phyloP scores from a whole-genome alignment of 2,113 vertebrate species.

The Sula dactylatra region DNA sequence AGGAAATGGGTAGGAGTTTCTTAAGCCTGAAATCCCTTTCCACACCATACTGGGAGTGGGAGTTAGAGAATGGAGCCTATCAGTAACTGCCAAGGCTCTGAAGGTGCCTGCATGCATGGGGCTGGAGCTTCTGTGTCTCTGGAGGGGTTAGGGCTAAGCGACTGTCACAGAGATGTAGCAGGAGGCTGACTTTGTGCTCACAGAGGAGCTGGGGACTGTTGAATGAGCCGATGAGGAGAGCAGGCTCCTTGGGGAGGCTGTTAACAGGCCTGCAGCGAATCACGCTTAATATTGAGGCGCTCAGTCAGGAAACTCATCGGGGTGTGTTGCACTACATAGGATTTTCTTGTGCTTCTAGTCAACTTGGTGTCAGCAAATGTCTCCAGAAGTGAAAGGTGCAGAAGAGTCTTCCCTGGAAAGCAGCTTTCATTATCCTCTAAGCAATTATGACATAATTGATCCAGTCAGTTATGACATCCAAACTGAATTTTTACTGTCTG shows the following conservation, averaged over 20 bases:
- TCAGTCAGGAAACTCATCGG: fast-evolving
- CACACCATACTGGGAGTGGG: fast-evolving
- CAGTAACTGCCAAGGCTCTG: background rate
- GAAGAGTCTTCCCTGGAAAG: background rate
- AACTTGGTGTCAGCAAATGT: background rate
- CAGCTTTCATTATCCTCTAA: background rate
- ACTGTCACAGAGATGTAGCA: fast-evolving
- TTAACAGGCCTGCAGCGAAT: background rate
- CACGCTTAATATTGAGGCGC: background rate
- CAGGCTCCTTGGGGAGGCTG: background rate
- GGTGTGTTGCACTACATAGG: background rate
- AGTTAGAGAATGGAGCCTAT: background rate
- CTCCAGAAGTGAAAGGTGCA: background rate
- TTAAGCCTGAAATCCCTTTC: background rate
- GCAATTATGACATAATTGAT: background rate
- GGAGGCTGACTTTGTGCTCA: background rate
- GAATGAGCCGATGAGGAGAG: background rate
- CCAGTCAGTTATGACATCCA: background rate
- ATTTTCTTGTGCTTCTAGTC: background rate
- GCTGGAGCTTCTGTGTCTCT: background rate
- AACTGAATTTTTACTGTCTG: background rate
- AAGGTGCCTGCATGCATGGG: background rate
- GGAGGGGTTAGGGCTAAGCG: background rate
- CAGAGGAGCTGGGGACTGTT: background rate
- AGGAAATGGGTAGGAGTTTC: background rate